A percentile compares a stretch with the other conserved stretches of the same genome.
Evolutionary conservation across 2,888 invertebrate species (phyloP).

Genomic region (Eupeodes luniger): DNA sequence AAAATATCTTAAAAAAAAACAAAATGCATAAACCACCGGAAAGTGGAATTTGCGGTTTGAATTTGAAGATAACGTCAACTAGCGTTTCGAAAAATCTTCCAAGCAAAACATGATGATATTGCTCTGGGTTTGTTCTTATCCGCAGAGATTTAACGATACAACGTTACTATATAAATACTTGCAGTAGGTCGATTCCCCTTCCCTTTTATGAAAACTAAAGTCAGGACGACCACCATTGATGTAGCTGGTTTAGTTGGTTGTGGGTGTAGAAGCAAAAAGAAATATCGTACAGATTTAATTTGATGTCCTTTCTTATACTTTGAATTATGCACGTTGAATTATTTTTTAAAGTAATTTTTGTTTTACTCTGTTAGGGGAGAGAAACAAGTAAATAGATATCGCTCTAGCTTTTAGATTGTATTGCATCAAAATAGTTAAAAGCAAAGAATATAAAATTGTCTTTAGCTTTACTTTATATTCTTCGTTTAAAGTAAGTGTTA

Average conservation of each 20-base stretch:
- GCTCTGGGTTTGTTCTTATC: conserved; percentile 53
- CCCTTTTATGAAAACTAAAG: conserved; percentile 21
- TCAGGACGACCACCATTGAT: conserved; percentile 4
- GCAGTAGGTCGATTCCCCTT: conserved; percentile 26
- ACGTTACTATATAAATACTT: not conserved
- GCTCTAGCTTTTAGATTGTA: conserved; percentile 8
- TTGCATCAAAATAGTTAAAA: not conserved
- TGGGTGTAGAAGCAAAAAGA: not conserved
- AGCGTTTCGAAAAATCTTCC: conserved; percentile 47
- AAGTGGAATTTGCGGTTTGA: conserved; percentile 66
- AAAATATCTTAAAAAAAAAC: conserved; percentile 42
- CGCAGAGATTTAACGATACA: conserved; percentile 34
- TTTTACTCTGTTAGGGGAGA: not conserved
- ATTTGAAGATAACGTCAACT: conserved; percentile 63
- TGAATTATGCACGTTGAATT: conserved; percentile 33
- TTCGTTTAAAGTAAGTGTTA: not conserved
- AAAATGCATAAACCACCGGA: conserved; percentile 55
- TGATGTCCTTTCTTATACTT: conserved; percentile 17
- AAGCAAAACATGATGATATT: conserved; percentile 41
- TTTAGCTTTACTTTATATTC: too few relatives aligned
- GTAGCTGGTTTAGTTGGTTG: not conserved
- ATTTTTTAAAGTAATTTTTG: conserved; percentile 39
- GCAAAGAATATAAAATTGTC: too few relatives aligned
- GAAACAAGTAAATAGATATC: conserved; percentile 18
- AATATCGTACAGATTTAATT: conserved; percentile 23